Percentiles rank a stretch among this genome's conserved stretches.
Conservation (phyloP, 1,140 invertebrate genomes). For the Nasonia longicornis region DNA sequence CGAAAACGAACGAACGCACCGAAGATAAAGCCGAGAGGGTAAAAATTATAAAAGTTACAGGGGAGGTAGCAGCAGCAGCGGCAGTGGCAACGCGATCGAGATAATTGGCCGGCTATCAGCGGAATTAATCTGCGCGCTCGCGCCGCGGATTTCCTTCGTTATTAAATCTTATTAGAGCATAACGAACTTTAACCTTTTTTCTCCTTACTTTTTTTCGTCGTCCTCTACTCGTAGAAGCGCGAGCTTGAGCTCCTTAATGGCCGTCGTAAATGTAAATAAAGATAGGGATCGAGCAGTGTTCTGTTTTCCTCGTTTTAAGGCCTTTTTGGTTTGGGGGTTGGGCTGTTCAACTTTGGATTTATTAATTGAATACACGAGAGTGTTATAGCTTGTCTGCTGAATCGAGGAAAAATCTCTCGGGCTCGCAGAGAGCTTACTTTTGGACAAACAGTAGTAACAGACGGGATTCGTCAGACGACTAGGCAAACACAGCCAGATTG, state of each 20-base stretch:
- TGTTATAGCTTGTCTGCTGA: too few species aligned
- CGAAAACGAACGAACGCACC: neutral
- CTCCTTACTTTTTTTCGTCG: neutral
- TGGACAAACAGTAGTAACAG: conserved; percentile 1
- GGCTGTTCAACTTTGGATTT: neutral
- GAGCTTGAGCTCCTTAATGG: neutral
- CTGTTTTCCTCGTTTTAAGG: neutral
- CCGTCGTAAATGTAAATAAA: conserved; percentile 7
- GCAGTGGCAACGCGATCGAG: neutral
- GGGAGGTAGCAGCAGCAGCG: neutral
- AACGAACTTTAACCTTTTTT: conserved; percentile 18
- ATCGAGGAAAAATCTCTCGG: neutral
- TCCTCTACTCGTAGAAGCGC: neutral
- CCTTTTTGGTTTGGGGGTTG: neutral
- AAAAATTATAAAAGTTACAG: conserved; percentile 22
- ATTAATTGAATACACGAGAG: neutral
- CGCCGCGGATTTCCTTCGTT: neutral
- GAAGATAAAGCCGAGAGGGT: neutral
- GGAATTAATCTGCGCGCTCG: conserved; percentile 22
- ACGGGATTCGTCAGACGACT: conserved; percentile 2
- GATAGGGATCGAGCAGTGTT: neutral
- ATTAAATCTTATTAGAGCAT: conserved; percentile 35
- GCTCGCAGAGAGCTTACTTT: neutral
- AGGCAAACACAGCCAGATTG: conserved; percentile 15
- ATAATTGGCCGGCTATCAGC: conserved; percentile 32